A percentile compares a stretch with the other conserved stretches of the same genome.
Conservation (phyloP, 1,140 invertebrate genomes). For the Coelopa frigida region DNA sequence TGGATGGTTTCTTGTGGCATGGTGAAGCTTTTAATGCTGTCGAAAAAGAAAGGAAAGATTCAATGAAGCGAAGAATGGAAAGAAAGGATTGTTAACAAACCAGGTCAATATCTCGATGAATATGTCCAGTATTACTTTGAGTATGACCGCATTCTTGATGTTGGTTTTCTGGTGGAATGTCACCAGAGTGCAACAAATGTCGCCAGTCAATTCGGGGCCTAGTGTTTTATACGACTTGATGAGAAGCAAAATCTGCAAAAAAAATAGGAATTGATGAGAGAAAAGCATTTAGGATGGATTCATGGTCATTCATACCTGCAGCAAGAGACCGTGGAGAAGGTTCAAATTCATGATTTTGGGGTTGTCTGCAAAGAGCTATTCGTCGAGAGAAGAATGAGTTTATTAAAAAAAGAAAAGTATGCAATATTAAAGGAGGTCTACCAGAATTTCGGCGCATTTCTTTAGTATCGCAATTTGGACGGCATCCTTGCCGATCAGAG, state of each 20-base stretch:
- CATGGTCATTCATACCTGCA: conserved; percentile 32
- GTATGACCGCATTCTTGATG: conserved; percentile 12
- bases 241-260: conserved; percentile 11
- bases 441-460: conserved; percentile 14
- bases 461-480: conserved; percentile 12
- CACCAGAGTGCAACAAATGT: conserved; percentile 11
- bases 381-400: no score
- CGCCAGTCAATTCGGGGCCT: conserved; percentile 6
- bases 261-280: not conserved
- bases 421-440: conserved; percentile 4
- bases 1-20: conserved; percentile 6
- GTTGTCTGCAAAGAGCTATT: conserved; percentile 8
- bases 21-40: conserved; percentile 10
- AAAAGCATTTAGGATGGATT: not conserved
- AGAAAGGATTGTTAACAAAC: not conserved
- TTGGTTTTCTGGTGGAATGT: conserved; percentile 5
- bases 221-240: conserved; percentile 5
- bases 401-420: no score
- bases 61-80: not conserved
- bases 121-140: conserved; percentile 16
- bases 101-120: conserved; percentile 13
- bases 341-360: conserved; percentile 30
- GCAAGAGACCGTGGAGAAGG: conserved; percentile 43
- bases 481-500: conserved; percentile 49
- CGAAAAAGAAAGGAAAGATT: not conserved